Evolutionary conservation across 2,888 invertebrate species (phyloP).

Genomic region (Gortyna flavago): DNA sequence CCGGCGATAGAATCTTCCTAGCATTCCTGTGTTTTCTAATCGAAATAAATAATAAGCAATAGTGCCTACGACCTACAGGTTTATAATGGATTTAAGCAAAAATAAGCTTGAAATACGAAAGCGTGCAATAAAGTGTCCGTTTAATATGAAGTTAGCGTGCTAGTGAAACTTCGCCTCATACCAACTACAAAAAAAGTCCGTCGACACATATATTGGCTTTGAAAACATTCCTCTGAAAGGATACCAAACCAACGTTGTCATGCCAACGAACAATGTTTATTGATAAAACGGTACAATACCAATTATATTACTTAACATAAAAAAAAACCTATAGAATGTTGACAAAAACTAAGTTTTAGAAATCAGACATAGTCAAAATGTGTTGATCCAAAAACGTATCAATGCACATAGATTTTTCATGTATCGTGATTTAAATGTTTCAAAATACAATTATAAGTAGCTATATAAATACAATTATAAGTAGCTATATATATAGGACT

Average conservation of each 20-base stretch:
- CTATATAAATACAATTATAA: neutral
- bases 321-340: neutral
- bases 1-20: neutral
- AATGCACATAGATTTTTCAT: neutral
- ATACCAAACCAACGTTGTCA: too few species aligned
- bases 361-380: neutral
- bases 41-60: neutral
- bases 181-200: neutral
- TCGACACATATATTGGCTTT: neutral
- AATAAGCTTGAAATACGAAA: conserved; percentile 7
- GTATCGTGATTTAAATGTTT: too few species aligned
- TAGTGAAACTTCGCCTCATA: neutral
- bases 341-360: too few species aligned
- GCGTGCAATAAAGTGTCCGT: too few species aligned
- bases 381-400: neutral
- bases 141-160: conserved; percentile 34
- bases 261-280: neutral
- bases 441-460: neutral
- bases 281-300: neutral
- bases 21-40: neutral
- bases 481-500: neutral
- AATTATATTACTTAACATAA: neutral
- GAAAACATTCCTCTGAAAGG: neutral
- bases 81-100: neutral
- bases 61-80: conserved; percentile 7